Evolutionary conservation across 1,140 invertebrate species (phyloP).

Genomic region (Tribolium madens): DNA sequence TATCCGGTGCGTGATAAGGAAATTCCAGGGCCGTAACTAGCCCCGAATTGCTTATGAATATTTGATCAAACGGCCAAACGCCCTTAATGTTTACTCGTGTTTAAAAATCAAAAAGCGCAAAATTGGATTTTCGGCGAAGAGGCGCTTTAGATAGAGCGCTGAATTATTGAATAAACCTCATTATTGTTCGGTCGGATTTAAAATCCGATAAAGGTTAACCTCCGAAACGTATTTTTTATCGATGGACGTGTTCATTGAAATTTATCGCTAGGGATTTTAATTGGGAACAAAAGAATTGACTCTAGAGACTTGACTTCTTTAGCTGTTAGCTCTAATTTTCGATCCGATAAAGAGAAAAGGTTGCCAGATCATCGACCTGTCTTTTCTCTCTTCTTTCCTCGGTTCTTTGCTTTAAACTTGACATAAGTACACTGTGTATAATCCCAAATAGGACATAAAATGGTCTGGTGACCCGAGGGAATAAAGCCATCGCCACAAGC

Average conservation of each 20-base stretch:
- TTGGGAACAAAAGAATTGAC: background rate
- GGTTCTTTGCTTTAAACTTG: background rate
- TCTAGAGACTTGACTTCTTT: background rate
- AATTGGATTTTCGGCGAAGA: conserved; percentile 28
- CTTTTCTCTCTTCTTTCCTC: background rate
- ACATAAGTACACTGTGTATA: background rate
- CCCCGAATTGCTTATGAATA: conserved; percentile 29
- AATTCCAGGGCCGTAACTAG: background rate
- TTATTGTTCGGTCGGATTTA: conserved; percentile 3
- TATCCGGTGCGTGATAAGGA: conserved; percentile 1
- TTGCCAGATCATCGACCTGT: background rate
- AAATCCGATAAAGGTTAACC: conserved; percentile 24
- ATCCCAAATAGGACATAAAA: background rate
- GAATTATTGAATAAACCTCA: conserved; percentile 23
- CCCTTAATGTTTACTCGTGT: conserved; percentile 34
- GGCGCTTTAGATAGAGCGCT: conserved; percentile 1
- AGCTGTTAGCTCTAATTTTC: background rate
- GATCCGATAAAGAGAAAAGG: background rate
- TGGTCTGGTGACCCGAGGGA: background rate
- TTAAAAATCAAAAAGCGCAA: conserved; percentile 37
- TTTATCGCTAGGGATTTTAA: conserved; percentile 16
- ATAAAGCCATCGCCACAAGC: background rate
- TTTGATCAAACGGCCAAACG: conserved; percentile 18
- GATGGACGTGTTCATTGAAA: background rate
- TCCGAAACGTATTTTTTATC: conserved; percentile 5